Base-by-base conservation (phyloP, 2,113 vertebrate species). In the Bostrychus sinensis region DNA sequence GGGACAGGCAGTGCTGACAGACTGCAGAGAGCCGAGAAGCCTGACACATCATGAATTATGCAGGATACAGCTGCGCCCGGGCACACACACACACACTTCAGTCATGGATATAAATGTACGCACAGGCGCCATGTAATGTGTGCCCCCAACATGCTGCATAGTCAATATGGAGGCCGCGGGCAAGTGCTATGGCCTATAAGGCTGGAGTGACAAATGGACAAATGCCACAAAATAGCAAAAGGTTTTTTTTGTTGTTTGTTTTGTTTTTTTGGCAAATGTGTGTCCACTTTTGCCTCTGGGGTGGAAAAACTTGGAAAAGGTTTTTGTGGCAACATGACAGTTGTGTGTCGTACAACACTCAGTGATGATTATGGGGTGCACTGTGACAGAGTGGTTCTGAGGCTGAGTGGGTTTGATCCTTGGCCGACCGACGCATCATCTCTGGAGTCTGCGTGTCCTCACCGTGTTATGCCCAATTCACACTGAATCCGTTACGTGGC, bases 1-100 rank as follows among this genome's bases (percentile, higher is more conserved):
- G 81, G 81, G 83, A 85, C 77, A 66, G 7, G 4, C 38, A 39
- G 69, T 60, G 72, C 78, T 84, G 86, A 86, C 85, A 86, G 69
- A 77, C 78, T 78, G 66, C 66, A 66, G 84, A 69, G 8, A 77
- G 74, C 39, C 63, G 70, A 82, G 70, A 74, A 79, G 66, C 82
- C 73, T 84, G 88, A 85, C 82, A 80, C 68, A 4, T 75, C 64
- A 82, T 89, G 86, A 89, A 90, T 89, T 80, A 88, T 90, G 80
- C 81, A 89, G 69, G 30, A 56, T 64, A 42, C 71, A 69, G 82
- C 83, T 68, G 81, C 62, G 12, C 60, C 62, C 36, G 71, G 58
- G 53, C n/a, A n/a, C n/a, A n/a, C n/a, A n/a, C 81, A 37, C 78
- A 68, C 51, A 74, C 76, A 56, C 82, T 81, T 66, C 78, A 80